Evolutionary conservation across 1,140 invertebrate genomes (phyloP), one percentile per base, ranked within the genome.

Genomic region (Anthonomus grandis): DNA sequence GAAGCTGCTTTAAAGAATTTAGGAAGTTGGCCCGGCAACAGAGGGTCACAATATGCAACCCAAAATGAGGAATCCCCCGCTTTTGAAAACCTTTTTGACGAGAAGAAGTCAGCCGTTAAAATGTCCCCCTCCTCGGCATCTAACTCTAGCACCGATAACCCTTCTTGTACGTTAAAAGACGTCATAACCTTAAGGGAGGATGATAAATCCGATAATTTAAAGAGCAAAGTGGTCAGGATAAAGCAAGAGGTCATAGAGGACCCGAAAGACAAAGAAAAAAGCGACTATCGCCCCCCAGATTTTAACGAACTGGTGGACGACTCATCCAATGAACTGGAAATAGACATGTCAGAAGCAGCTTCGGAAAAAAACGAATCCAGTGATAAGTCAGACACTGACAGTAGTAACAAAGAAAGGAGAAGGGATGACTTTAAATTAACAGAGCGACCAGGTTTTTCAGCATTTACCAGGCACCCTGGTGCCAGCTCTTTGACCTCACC

Each of bases 11-110:
- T 93, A 27, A 89, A 89, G 66, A 90, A 86, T 65, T 74, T 93
- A 0, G 89, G 88, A 3, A 89, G 83, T 66, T 91, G 89, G 87
- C 80, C 83, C 0, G 85, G 83, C 2, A 79, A 84, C 1, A 73
- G 83, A 15, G 79, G 80, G 10, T 81, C 81, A 13, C 81, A 81
- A 12, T 86, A 86, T 59, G 81, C 81, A 19, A 74, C 80, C 27
- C 80, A 81, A 31, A 83, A 84, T 48, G 87, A 90, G 50, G 87
- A 90, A 55, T 83, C 83, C 44, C 87, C 88, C 1, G 82, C 83
- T 25, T 91, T 91, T 64, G 90, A 91, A 64, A 91, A 91, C 70
- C 74, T 91, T 0, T 92, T 91, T 63, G 87, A 89, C 63, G 89
- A 91, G 65, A 91, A 90, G 68, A 84, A 87, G 64, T 79, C 81